phyloP scores from a whole-genome alignment of 2,888 invertebrate genomes.

The Alloplasta piceator region DNA sequence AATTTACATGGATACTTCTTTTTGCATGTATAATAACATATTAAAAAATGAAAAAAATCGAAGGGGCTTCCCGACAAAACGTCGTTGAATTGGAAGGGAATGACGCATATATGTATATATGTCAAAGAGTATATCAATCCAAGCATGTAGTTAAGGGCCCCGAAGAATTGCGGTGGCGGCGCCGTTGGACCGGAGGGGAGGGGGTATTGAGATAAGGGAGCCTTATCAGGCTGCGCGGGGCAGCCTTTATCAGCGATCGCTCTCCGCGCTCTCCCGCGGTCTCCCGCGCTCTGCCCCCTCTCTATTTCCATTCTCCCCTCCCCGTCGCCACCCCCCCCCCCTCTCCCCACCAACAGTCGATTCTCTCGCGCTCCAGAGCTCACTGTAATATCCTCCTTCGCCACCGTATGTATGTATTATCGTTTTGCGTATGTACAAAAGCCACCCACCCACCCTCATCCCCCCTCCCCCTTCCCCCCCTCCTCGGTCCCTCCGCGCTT shows the following conservation, averaged over 20 bases:
- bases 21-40: too few species aligned
- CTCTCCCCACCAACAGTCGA: slow-evolving; percentile 70
- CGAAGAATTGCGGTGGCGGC: slow-evolving; percentile 83
- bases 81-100: too few species aligned
- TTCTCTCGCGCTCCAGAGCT: slow-evolving; percentile 68
- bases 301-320: slow-evolving; percentile 64
- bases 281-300: slow-evolving; percentile 74
- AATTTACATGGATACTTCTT: too few species aligned
- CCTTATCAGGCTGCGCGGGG: slow-evolving; percentile 82
- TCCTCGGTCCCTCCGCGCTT: slow-evolving; percentile 74
- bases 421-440: slow-evolving; percentile 32
- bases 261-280: slow-evolving; percentile 82
- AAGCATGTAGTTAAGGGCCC: slow-evolving; percentile 74
- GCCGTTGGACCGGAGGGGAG: slow-evolving; percentile 80
- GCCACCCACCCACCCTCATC: not conserved
- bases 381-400: slow-evolving; percentile 62
- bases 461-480: slow-evolving; percentile 62
- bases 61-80: too few species aligned
- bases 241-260: slow-evolving; percentile 84
- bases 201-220: slow-evolving; percentile 81
- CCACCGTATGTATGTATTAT: slow-evolving; percentile 33
- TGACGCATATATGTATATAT: too few species aligned
- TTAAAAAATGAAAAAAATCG: too few species aligned
- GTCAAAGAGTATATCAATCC: slow-evolving; percentile 11
- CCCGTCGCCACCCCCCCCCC: slow-evolving; percentile 63